Conservation (phyloP, 2,113 vertebrate genomes). For the Elephantulus edwardii region DNA sequence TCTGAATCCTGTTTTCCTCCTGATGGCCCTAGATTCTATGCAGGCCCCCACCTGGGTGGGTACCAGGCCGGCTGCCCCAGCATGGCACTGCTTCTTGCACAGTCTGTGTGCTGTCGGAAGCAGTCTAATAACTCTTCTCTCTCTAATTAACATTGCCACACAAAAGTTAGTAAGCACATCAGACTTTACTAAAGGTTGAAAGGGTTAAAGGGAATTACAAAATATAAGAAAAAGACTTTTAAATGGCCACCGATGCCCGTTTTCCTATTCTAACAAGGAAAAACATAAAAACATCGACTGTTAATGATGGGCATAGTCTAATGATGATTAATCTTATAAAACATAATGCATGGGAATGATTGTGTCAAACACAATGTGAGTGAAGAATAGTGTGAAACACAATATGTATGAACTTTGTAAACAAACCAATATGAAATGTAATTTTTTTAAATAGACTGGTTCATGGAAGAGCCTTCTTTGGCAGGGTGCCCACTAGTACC, state of each 20-base stretch:
- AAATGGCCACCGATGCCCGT: background rate
- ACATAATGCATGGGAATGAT: too few species aligned
- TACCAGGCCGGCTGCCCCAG: background rate
- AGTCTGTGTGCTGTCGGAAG: background rate
- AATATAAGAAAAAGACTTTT: background rate
- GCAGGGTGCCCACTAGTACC: background rate
- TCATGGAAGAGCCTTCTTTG: background rate
- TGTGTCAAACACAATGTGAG: too few species aligned
- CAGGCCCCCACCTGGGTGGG: background rate
- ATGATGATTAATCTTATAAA: too few species aligned
- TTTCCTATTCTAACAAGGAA: background rate
- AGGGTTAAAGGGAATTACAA: background rate
- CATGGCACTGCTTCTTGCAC: background rate
- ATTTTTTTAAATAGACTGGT: background rate
- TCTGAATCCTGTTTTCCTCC: background rate
- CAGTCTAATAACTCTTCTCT: fast-evolving
- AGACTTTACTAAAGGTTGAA: background rate
- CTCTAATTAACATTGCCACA: background rate
- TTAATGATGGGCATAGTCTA: too few species aligned
- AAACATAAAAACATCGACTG: too few species aligned
- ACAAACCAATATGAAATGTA: too few species aligned
- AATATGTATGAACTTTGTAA: too few species aligned
- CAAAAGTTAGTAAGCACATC: background rate
- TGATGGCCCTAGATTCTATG: background rate
- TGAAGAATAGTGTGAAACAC: too few species aligned